Evolutionary conservation across 2,797 vertebrate genomes (phyloP).

Genomic region (Trematomus bernacchii): DNA sequence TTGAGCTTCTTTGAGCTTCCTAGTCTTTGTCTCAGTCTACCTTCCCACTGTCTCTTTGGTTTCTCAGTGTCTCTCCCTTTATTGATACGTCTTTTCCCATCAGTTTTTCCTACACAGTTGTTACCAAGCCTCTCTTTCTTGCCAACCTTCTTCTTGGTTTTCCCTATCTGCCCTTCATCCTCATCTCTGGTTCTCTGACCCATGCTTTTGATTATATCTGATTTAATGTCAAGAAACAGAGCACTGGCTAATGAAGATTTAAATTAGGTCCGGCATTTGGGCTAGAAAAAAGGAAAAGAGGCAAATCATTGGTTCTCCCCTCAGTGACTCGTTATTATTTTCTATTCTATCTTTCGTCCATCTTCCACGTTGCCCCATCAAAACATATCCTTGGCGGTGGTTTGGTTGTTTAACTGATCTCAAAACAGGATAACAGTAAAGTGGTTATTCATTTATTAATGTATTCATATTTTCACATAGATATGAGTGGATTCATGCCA

Average conservation of each 20-base stretch:
- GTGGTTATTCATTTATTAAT: too few species aligned
- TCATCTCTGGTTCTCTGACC: constrained; percentile 8
- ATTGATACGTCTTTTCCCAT: background rate
- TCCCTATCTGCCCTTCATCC: constrained; percentile 7
- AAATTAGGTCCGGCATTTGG: constrained; percentile 21
- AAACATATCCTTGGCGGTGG: background rate
- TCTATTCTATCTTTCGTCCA: background rate
- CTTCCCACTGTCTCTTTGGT: background rate
- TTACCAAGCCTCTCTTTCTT: background rate
- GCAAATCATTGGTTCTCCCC: background rate
- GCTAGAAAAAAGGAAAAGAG: background rate
- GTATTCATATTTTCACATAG: too few species aligned
- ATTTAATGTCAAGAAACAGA: constrained; percentile 18
- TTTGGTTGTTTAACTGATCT: too few species aligned
- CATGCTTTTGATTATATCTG: constrained; percentile 20
- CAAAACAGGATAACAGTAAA: too few species aligned
- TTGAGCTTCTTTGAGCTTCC: background rate
- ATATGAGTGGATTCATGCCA: too few species aligned
- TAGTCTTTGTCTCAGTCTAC: background rate
- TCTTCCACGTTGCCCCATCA: background rate
- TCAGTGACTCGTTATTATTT: background rate
- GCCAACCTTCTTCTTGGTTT: background rate
- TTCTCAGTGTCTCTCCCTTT: background rate
- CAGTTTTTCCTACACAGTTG: background rate
- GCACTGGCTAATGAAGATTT: constrained; percentile 45